Conservation (phyloP, 2,113 vertebrate species). For the Vombatus ursinus region DNA sequence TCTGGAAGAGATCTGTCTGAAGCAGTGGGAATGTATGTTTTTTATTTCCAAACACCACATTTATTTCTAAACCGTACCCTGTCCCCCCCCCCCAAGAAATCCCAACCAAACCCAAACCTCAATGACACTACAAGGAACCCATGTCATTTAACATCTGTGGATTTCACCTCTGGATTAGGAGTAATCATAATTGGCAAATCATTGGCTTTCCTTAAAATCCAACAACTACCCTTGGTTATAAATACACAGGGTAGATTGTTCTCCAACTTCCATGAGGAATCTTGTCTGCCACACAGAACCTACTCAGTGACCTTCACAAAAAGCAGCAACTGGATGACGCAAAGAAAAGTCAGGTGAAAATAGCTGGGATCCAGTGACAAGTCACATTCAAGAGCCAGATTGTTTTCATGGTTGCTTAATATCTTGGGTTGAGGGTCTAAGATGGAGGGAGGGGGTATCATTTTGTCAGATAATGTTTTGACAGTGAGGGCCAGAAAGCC, state of each 20-base stretch:
- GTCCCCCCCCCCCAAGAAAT: not conserved
- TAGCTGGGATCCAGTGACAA: constrained; percentile 50
- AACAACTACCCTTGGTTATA: constrained; percentile 46
- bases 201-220: constrained; percentile 65
- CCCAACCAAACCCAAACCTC: rapidly evolving
- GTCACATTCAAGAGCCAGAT: constrained; percentile 54
- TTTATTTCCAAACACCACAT: rapidly evolving
- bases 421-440: constrained; percentile 44
- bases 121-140: not conserved
- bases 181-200: constrained; percentile 62
- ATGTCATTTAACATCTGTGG: not conserved
- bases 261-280: constrained; percentile 62
- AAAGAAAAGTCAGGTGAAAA: constrained; percentile 66
- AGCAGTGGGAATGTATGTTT: not conserved
- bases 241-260: constrained; percentile 64
- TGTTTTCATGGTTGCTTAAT: constrained; percentile 61
- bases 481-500: not conserved
- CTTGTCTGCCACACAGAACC: constrained; percentile 23
- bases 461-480: constrained; percentile 40
- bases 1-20: rapidly evolving
- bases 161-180: constrained; percentile 42
- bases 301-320: constrained; percentile 61
- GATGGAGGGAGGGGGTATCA: constrained; percentile 1
- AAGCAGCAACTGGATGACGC: constrained; percentile 58
- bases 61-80: rapidly evolving